A percentile compares a stretch with the other conserved stretches of the same genome.
Conservation (phyloP, 2,888 invertebrate species). For the Synergus japonicus region DNA sequence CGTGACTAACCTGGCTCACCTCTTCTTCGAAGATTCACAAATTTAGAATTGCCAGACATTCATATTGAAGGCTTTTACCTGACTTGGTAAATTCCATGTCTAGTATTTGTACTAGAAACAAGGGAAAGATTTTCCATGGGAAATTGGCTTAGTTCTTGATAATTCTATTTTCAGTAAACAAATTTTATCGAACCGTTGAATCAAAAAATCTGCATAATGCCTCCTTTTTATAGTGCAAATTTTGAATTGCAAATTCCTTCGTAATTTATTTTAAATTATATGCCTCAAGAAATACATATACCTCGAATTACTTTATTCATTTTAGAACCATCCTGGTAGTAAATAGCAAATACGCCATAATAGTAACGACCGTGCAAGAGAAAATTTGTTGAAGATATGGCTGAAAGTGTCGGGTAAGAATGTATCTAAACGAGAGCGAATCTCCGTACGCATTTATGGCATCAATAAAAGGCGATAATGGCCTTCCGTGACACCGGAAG, state of each 20-base stretch:
- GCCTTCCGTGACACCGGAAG: conserved; percentile 26
- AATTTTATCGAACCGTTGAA: background rate
- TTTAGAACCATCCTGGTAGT: background rate
- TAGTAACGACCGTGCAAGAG: background rate
- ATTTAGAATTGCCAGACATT: background rate
- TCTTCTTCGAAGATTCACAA: background rate
- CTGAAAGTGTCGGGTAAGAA: background rate
- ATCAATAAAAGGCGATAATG: conserved; percentile 34
- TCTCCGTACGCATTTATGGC: conserved; percentile 24
- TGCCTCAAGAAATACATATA: background rate
- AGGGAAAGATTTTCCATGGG: too few relatives aligned
- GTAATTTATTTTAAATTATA: background rate
- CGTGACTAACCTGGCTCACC: conserved; percentile 11
- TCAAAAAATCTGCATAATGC: background rate
- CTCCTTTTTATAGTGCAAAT: background rate
- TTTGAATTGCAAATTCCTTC: background rate
- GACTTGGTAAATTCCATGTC: background rate
- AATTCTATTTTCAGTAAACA: background rate
- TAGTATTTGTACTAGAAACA: background rate
- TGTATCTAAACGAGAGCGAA: background rate
- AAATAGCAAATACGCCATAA: background rate
- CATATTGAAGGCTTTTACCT: background rate
- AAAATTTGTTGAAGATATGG: background rate
- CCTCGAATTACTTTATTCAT: background rate
- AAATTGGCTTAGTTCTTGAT: too few relatives aligned